Conservation (phyloP, 2,888 invertebrate genomes). For the Craniophora ligustri region DNA sequence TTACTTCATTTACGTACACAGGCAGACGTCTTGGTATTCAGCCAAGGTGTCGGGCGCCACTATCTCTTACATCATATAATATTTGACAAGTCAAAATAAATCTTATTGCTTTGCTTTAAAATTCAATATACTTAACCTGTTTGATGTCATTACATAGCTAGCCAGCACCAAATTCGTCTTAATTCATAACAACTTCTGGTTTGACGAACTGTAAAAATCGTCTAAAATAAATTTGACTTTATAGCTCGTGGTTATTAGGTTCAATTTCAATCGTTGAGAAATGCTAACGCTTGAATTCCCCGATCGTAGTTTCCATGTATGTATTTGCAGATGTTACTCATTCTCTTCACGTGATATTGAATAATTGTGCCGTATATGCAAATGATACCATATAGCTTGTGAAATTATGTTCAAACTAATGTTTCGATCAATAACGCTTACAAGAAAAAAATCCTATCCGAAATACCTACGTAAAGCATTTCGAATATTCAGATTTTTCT, state of each 20-base stretch:
- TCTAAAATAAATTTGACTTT: constrained; percentile 12
- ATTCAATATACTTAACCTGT: constrained; percentile 15
- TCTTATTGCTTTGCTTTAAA: constrained; percentile 26
- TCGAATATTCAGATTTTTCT: neutral
- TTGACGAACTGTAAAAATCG: constrained; percentile 1
- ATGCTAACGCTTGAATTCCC: constrained; percentile 9
- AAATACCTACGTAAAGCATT: neutral
- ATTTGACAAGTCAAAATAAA: constrained; percentile 31
- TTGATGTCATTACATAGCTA: constrained; percentile 3
- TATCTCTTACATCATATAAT: constrained; percentile 57
- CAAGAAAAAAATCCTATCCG: too few relatives aligned
- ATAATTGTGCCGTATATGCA: constrained; percentile 43
- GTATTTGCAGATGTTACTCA: constrained; percentile 47
- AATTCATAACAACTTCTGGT: constrained; percentile 19
- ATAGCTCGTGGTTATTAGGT: constrained; percentile 4
- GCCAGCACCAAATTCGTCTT: constrained; percentile 20
- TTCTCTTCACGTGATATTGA: constrained; percentile 59
- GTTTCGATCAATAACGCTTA: neutral
- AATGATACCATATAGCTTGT: constrained; percentile 34
- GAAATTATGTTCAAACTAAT: neutral
- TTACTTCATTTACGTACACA: constrained; percentile 59
- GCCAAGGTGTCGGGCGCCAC: constrained; percentile 67
- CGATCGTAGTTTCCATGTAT: constrained; percentile 18
- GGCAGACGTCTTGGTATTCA: constrained; percentile 66
- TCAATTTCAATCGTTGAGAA: constrained; percentile 16